Evolutionary conservation across 2,888 invertebrate species (phyloP), one percentile per base, ranked within the genome.

Genomic region (Phengaris arion): DNA sequence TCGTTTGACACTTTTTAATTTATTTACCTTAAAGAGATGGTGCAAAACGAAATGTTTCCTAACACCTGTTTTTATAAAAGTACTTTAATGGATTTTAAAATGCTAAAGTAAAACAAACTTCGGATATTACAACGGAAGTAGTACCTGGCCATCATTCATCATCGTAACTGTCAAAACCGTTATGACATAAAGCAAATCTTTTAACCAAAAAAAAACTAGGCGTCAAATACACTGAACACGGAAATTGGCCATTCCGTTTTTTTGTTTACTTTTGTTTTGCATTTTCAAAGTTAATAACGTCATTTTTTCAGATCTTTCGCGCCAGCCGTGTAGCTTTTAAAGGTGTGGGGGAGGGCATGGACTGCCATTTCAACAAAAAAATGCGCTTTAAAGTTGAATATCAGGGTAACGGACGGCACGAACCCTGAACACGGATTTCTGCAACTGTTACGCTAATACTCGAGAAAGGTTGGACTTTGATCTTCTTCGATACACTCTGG

Each of bases 161-260:
- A 64, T 64, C 64, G 64, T 64, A 35, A 45, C 64, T 64, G 64
- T 64, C 64, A 45, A 64, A 64, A 64, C 22, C 35, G 35, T 64
- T 35, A 45, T 45, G 64, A 12, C 64, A 64, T 64, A 64, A 64
- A 64, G 22, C 12, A 64, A 35, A 64, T 64, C 64, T 35, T 64
- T 64, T 64, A 10, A 10, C 64, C 48, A 48, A 35, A 45, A 64
- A 55, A 64, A 64, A 64, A 64, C 64, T 64, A 64, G 35, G 6
- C 35, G 35, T 64, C 64, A 64, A 64, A 45, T 45, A 64, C n/a
- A 35, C 13, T 35, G 64, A 45, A 64, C 64, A 64, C 6, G 64
- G 64, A 64, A 64, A 64, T 64, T 64, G 35, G 64, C 8, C 10
- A 52, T 64, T 64, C 12, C 10, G 59, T 64, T 35, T 12, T 12